Percentiles rank a stretch among this genome's conserved stretches.
Conservation (phyloP, 2,797 vertebrate genomes). For the Urosaurus nigricauda region DNA sequence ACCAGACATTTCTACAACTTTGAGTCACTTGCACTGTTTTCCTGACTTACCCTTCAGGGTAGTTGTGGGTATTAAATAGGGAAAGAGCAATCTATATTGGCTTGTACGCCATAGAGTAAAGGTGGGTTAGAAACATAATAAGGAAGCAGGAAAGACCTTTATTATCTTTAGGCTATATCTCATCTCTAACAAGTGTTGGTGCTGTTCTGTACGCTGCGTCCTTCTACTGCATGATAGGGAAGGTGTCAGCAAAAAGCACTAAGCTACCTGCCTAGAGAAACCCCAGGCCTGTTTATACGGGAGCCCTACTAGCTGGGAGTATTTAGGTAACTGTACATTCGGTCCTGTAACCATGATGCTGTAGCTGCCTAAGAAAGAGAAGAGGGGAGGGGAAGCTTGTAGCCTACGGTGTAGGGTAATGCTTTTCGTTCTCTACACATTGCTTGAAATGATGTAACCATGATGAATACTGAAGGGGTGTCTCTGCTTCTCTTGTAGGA, state of each 20-base stretch:
- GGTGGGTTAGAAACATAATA: neutral
- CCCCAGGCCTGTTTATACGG: fast-evolving
- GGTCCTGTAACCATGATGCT: neutral
- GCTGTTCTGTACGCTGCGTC: neutral
- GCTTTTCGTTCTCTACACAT: no score
- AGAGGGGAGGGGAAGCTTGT: neutral
- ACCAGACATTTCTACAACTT: no score
- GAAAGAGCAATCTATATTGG: neutral
- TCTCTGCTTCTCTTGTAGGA: constrained; percentile 76
- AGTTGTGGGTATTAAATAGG: neutral
- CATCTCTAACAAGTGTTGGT: no score
- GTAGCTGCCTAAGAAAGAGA: no score
- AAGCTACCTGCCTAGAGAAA: no score
- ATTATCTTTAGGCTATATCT: neutral
- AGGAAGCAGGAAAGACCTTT: neutral
- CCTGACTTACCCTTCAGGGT: neutral
- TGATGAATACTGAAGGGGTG: neutral
- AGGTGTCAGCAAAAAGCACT: neutral
- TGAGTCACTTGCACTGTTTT: neutral
- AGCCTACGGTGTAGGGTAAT: neutral
- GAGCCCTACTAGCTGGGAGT: fast-evolving
- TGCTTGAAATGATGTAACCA: no score
- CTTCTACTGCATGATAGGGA: neutral
- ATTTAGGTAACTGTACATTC: no score
- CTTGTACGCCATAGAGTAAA: neutral